Base-by-base conservation (phyloP, 2,888 invertebrate genomes). In the Gastracanthus pulcherrimus region DNA sequence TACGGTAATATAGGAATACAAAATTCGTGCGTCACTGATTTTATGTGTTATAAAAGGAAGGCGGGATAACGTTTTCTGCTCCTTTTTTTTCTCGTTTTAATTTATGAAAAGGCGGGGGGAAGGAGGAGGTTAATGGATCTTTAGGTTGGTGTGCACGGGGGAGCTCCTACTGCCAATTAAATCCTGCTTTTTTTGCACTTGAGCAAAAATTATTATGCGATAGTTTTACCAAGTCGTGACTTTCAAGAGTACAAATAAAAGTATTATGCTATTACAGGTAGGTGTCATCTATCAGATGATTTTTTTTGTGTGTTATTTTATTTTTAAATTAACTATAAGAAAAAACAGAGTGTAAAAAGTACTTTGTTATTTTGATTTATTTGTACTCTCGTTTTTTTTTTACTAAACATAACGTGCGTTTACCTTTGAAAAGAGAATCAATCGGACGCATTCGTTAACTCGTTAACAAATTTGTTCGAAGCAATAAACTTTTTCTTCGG, bases 21-120 rank as follows among this genome's bases (percentile, higher is more conserved):
- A 79, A 67, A 74, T 60, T 74, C 66, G 67, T 67, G 74, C 72
- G 74, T 74, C 71, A 80, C 58, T 67, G 69, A 81, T 76, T 82
- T 79, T 74, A 70, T 70, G 74, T 66, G 69, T 67, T 60, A 58
- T 36, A 26, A 67, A 62, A 79, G 66, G 76, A 76, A 69, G 66
- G 58, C 58, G 51, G 79, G 29, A 66, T 41, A 19, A n/a, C 11
- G 51, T 51, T n/a, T 51, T 60, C n/a, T 74, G 34, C 34, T 34
- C 16, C 11, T 72, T 60, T 55, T 58, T 41, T 69, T 41, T 67
- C 13, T 45, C 45, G 31, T 51, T 74, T 55, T n/a, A 58, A 31
- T 51, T n/a, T n/a, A n/a, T 23, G 55, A 34, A 69, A 45, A 38
- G 45, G 29, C n/a, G 13, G 29, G 29, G 60, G 41, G 51, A 71